Evolutionary conservation across 2,797 vertebrate species (phyloP), one percentile per base, ranked within the genome.

Genomic region (Caiman crocodilus): DNA sequence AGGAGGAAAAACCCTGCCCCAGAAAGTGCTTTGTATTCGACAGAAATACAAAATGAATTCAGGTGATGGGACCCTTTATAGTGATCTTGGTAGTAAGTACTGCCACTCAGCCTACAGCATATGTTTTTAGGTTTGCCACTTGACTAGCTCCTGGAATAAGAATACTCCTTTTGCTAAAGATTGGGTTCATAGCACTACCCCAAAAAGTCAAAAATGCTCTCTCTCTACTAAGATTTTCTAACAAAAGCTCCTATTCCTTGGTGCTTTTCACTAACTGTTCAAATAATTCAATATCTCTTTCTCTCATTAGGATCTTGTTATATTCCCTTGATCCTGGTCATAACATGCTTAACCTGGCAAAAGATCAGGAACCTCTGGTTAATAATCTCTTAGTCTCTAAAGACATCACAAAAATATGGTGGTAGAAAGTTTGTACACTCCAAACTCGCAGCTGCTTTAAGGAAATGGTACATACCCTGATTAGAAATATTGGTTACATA

Each of bases 401-500:
- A 88, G 61, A 92, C 93, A 79, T 56, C 76, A 60, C 87, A 86
- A 84, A 60, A 60, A 85, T 74, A 77, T 80, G 67, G 16, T 50
- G 35, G 21, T 63, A 63, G 55, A 71, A 93, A 92, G 75, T 20
- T 64, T 73, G 88, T 57, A 89, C 3, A 15, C 64, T 95, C 84
- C 83, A 80, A 88, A 25, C 79, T 89, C 58, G 64, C 81, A 87
- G 87, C 58, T 65, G 89, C 0, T 0, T 58, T 21, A 88, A 78
- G 77, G 87, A 91, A 94, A 90, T 28, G 4, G 76, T 86, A 87
- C 74, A 73, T 18, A 13, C 1, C 35, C 65, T 58, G 77, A 94
- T 88, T 59, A 90, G 92, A 92, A 82, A 90, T 55, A 14, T 30
- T 75, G 74, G 61, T 81, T 81, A 89, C 35, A 73, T 75, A 75